Base-by-base conservation (phyloP, 2,888 invertebrate genomes). In the Adelognathus sp. region DNA sequence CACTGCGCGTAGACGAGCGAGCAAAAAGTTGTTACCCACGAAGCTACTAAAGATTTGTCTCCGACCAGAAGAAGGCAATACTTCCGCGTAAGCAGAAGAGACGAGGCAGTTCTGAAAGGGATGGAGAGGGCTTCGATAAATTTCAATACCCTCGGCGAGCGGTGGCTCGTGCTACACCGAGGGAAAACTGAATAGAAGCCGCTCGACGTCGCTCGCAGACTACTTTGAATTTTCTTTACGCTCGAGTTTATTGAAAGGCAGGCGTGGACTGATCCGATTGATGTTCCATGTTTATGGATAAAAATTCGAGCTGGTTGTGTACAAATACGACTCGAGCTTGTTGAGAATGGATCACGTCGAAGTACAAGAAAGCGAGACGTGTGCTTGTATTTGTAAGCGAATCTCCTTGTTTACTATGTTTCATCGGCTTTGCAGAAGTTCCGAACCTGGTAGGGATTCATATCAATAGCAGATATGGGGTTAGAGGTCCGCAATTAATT, bases 71-170 rank as follows among this genome's bases (percentile, higher is more conserved):
- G 24, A 63, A 33, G 9, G 16, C 33, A 33, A 64, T 69, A 69
- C 54, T 69, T 63, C 44, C 29, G 60, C 69, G 41, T 54, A 61
- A 67, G 33, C 54, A 16, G 60, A n/a, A 60, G 31, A 69, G 44
- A 61, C 39, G 41, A 33, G 54, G 31, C 24, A 41, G 6, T 16
- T 27, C 21, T 11, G 50, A 69, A 52, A 54, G 52, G 52, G 69
- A 69, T 18, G 54, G 52, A 46, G 52, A 27, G 67, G 46, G 75
- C 44, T 69, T 56, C 75, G 56, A 75, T 75, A 56, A 75, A 75
- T 75, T 75, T 75, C 54, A 69, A 75, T 75, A 75, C 46, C 69
- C 44, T 36, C 36, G 61, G 11, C 46, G 46, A 46, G 11, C 11
- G 18, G 9, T 11, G 21, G 24, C 21, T 61, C 44, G 27, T 27